A percentile compares a stretch with the other conserved stretches of the same genome.
These are phyloP conservation scores for Anorthoa munda DNA, from an alignment of 2,888 invertebrate species.

Conservation along the genomic window DNA sequence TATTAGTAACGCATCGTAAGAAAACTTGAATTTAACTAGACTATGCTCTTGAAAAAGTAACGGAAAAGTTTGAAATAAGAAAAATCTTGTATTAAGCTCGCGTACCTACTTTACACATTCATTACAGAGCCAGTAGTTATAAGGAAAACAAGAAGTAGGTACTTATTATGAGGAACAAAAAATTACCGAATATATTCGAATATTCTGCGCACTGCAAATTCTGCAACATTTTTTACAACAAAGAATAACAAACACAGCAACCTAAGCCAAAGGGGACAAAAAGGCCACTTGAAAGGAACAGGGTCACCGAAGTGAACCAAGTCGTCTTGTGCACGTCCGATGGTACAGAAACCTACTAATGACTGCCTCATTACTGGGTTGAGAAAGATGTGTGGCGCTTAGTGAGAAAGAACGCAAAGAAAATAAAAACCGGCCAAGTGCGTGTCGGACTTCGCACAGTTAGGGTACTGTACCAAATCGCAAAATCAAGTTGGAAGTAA, in stretches of 20 bases:
- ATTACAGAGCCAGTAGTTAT: too few species aligned
- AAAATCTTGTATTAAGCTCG: too few species aligned
- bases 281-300: slow-evolving; percentile 44
- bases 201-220: background rate
- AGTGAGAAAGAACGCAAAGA: background rate
- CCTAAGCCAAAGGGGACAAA: slow-evolving; percentile 35
- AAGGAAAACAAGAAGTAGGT: too few species aligned
- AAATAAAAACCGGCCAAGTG: too few species aligned
- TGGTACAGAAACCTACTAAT: slow-evolving; percentile 66
- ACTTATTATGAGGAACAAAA: background rate
- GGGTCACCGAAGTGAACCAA: slow-evolving; percentile 61
- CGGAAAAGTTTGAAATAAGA: too few species aligned
- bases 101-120: too few species aligned
- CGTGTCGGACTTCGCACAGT: too few species aligned
- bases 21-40: too few species aligned
- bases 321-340: slow-evolving; percentile 52
- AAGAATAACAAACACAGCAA: slow-evolving; percentile 52
- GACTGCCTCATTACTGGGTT: slow-evolving; percentile 38
- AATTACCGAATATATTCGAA: background rate
- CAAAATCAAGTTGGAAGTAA: too few species aligned
- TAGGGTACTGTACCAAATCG: too few species aligned
- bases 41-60: too few species aligned
- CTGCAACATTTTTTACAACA: background rate
- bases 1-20: too few species aligned
- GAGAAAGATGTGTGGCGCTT: slow-evolving; percentile 31